These are phyloP conservation scores for Numenius arquata DNA, from an alignment of 2,113 vertebrate species.

Conservation along the genomic window DNA sequence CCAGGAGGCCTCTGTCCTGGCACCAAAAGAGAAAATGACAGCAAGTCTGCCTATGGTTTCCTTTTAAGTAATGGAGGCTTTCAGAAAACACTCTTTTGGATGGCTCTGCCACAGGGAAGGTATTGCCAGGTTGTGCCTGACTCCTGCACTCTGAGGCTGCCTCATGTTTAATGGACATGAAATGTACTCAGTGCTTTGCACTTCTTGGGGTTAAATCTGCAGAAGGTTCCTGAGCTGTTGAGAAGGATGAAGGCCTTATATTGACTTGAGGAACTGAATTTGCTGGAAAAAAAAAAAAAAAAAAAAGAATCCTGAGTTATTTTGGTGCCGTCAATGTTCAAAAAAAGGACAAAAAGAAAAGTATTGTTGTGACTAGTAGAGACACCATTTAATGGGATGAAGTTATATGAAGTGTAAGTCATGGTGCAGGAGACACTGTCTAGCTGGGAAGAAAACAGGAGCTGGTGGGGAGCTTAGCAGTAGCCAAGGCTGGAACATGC, in stretches of 20 bases:
- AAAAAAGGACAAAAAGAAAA: neutral
- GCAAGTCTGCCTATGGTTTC: neutral
- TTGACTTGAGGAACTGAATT: neutral
- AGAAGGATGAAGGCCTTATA: neutral
- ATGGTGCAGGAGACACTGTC: neutral
- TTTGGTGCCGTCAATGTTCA: neutral
- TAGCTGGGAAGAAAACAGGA: neutral
- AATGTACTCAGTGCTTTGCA: neutral
- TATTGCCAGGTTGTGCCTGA: neutral
- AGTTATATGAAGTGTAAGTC: neutral
- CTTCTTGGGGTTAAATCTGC: neutral
- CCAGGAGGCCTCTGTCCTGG: neutral
- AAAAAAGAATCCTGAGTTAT: neutral
- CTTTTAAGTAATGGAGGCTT: neutral
- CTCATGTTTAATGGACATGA: neutral
- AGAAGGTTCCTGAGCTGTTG: neutral
- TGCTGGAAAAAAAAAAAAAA: neutral
- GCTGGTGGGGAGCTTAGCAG: neutral
- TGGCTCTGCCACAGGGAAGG: neutral
- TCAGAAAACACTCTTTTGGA: neutral
- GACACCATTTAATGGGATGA: neutral
- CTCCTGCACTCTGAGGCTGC: neutral
- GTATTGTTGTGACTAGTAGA: neutral
- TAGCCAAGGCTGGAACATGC: rapidly evolving
- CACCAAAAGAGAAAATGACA: neutral